phyloP scores from a whole-genome alignment of 2,888 invertebrate species.

The Lathronympha strigana region DNA sequence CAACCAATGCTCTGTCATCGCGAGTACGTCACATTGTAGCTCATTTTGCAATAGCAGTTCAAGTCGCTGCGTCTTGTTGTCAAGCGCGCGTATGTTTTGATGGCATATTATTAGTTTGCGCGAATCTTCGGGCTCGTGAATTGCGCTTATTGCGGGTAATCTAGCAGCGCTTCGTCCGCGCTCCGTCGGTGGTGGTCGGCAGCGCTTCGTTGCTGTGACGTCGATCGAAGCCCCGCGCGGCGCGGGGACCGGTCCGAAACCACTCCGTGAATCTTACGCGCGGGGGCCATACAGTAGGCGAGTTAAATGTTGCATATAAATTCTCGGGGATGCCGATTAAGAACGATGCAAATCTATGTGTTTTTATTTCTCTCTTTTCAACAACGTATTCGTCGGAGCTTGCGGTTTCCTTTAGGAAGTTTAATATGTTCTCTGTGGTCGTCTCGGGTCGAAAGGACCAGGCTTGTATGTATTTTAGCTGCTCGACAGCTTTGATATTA shows the following conservation, averaged over 20 bases:
- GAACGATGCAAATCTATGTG: neutral
- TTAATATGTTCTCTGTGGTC: neutral
- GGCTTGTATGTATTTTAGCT: neutral
- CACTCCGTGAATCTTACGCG: slow-evolving; percentile 1
- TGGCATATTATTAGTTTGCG: neutral
- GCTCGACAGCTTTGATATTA: neutral
- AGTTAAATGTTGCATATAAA: neutral
- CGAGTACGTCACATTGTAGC: slow-evolving; percentile 11
- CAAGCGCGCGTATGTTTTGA: slow-evolving; percentile 13
- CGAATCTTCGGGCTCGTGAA: neutral
- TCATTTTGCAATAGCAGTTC: slow-evolving; percentile 1
- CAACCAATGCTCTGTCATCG: slow-evolving; percentile 6
- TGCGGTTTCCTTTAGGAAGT: neutral
- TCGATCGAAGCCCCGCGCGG: neutral
- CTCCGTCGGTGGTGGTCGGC: neutral
- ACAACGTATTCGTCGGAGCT: neutral
- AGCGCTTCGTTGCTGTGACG: neutral
- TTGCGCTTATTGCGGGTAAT: neutral
- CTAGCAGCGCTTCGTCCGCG: neutral
- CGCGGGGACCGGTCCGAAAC: slow-evolving; percentile 13
- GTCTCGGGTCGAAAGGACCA: slow-evolving; percentile 3
- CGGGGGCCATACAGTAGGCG: neutral
- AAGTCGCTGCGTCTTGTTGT: slow-evolving; percentile 2
- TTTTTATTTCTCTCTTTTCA: neutral
- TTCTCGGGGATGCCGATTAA: neutral